Evolutionary conservation across 2,888 invertebrate genomes (phyloP).

Genomic region (Artemia sinica): DNA sequence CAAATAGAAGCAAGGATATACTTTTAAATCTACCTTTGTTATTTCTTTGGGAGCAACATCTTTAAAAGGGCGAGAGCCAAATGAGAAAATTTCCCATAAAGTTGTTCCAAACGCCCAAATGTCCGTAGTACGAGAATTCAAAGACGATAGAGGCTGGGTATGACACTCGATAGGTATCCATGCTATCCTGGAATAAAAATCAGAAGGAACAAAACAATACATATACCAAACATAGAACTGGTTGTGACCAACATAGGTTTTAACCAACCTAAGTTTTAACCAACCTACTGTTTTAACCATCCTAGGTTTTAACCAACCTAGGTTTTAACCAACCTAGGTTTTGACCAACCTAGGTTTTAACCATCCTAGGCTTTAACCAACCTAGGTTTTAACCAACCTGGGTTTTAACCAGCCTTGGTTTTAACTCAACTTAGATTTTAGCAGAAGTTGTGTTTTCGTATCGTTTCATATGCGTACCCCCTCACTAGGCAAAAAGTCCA

Average conservation of each 20-base stretch:
- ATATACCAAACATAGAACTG: too few relatives aligned
- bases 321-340: too few relatives aligned
- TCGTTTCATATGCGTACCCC: too few relatives aligned
- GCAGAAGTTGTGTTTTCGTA: background rate
- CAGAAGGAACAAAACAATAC: conserved; percentile 13
- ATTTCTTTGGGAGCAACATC: conserved; percentile 30
- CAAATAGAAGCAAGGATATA: too few relatives aligned
- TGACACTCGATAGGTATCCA: conserved; percentile 80
- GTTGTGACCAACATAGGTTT: conserved; percentile 16
- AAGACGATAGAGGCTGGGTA: conserved; percentile 46
- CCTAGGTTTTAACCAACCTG: too few relatives aligned
- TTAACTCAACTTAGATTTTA: too few relatives aligned
- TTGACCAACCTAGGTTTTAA: too few relatives aligned
- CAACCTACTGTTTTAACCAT: too few relatives aligned
- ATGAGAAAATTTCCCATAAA: conserved; percentile 76
- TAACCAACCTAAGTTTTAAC: background rate
- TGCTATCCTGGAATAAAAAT: conserved; percentile 45
- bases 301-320: too few relatives aligned
- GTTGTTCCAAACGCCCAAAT: conserved; percentile 85
- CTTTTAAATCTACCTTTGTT: conserved; percentile 30
- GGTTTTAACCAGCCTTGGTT: too few relatives aligned
- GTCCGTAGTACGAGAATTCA: conserved; percentile 52
- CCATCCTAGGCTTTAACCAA: too few relatives aligned
- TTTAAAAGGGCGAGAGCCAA: conserved; percentile 40
- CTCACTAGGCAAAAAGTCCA: too few relatives aligned